Evolutionary conservation across 1,140 invertebrate genomes (phyloP).

Genomic region (Rhizoglyphus robini): DNA sequence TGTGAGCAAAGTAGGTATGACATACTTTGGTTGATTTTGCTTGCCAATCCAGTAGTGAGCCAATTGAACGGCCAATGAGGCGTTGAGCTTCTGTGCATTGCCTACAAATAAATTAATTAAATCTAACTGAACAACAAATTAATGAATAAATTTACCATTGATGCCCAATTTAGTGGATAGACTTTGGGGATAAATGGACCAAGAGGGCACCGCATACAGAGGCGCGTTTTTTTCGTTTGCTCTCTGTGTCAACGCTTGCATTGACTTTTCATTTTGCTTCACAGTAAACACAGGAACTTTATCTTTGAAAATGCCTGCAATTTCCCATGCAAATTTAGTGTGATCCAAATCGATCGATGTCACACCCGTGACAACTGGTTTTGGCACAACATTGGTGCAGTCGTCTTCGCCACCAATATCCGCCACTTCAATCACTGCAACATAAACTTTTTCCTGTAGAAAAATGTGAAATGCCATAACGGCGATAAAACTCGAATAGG

Average conservation of each 20-base stretch:
- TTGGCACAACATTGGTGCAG: slow-evolving; percentile 76
- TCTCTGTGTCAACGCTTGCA: slow-evolving; percentile 51
- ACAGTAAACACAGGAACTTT: slow-evolving; percentile 56
- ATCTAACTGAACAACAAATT: background rate
- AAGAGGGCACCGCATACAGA: slow-evolving; percentile 45
- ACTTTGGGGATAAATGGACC: slow-evolving; percentile 37
- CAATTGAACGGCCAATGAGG: slow-evolving; percentile 65
- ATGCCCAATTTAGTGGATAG: slow-evolving; percentile 1
- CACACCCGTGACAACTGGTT: slow-evolving; percentile 69
- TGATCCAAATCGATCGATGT: slow-evolving; percentile 88
- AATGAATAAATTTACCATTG: background rate
- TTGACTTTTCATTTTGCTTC: slow-evolving; percentile 48
- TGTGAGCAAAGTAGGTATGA: background rate
- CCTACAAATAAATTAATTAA: background rate
- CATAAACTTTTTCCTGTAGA: slow-evolving; percentile 64
- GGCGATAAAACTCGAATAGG: slow-evolving; percentile 88
- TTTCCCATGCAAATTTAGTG: slow-evolving; percentile 69
- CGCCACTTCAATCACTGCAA: slow-evolving; percentile 88
- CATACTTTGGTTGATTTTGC: slow-evolving; percentile 15
- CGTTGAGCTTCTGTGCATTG: slow-evolving; percentile 54
- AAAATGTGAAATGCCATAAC: slow-evolving; percentile 82
- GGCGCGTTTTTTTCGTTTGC: slow-evolving; percentile 51
- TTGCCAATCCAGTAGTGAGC: slow-evolving; percentile 50
- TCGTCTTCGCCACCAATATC: slow-evolving; percentile 92
- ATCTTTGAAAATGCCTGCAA: slow-evolving; percentile 86